Evolutionary conservation across 2,113 vertebrate species (phyloP).

Genomic region (Pseudorectes ferrugineus): DNA sequence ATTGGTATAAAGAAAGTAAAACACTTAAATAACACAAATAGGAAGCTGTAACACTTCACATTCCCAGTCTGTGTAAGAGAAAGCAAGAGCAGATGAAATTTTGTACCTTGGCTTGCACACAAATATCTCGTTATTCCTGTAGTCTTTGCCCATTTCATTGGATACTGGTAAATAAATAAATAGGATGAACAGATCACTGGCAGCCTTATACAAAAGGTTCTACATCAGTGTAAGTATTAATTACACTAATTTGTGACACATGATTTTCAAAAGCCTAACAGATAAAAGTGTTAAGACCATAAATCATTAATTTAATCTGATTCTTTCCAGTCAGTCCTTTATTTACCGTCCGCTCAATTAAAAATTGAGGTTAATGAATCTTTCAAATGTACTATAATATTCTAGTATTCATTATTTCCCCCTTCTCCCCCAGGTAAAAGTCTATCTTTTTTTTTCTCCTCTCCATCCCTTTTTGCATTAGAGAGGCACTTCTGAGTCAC

Average conservation of each 20-base stretch:
- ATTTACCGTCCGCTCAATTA: conserved; percentile 3
- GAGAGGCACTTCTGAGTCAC: not conserved
- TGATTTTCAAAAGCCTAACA: not conserved
- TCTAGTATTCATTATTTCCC: not conserved
- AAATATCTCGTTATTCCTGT: not conserved
- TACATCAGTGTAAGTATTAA: not conserved
- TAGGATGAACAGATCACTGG: not conserved
- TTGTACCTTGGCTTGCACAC: not conserved
- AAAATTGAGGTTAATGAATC: conserved; percentile 3
- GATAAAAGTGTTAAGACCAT: not conserved
- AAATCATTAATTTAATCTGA: conserved; percentile 14
- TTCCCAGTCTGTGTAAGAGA: not conserved
- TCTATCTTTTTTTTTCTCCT: not conserved
- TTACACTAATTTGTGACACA: not conserved
- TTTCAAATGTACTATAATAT: not conserved
- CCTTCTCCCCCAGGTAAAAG: not conserved
- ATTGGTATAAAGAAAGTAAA: not conserved
- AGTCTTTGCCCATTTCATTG: not conserved
- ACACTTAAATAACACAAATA: not conserved
- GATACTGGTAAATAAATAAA: not conserved
- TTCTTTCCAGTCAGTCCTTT: not conserved
- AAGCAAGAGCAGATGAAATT: not conserved
- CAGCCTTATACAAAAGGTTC: not conserved
- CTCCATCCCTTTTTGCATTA: not conserved
- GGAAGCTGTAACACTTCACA: not conserved